Base-by-base conservation (phyloP, 1,140 invertebrate species). In the Eumeta japonica region DNA sequence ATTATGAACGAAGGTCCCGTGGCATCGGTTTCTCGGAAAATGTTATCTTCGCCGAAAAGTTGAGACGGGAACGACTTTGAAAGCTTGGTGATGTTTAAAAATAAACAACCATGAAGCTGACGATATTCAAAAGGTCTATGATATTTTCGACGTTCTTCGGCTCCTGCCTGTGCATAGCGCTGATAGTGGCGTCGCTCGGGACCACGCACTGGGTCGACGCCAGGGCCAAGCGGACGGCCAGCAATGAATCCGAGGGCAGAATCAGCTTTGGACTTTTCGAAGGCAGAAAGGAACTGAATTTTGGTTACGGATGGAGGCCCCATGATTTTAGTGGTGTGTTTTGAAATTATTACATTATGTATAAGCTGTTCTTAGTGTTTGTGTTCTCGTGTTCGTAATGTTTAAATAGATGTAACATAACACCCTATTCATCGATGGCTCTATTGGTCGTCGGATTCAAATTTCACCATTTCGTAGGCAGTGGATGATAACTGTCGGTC, bases 121-220 rank as follows among this genome's bases (percentile, higher is more conserved):
- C 74, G 40, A 40, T 88, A 54, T 87, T 89, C 46, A 84, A 84
- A 52, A 74, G 88, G 43, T 86, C 88, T 14, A 84, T 93, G 68
- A 88, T 94, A 24, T 92, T 92, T 55, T 83, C 88, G 36, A 94
- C 92, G 13, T 94, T 95, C 61, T 86, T 94, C 44, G 83, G 90
- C 3, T 88, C 89, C 38, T 85, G 90, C 56, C 63, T 92, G 32
- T 87, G 87, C 37, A 85, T 94, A 33, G 90, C 86, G 3, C 62
- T 96, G 28, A 79, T 94, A 1, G 83, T 90, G 10, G 88, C 88
- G 9, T 87, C 90, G 16, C 67, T 96, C 37, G 90, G 88, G 1
- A 95, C 92, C 0, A 87, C 90, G 49, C 84, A 90, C 50, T 97
- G 94, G 94, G 82, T 92, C 1, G 83, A 85, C 17, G 88, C 90